Evolutionary conservation across 1,140 invertebrate species (phyloP), one percentile per base, ranked within the genome.

Genomic region (Aricia agestis): DNA sequence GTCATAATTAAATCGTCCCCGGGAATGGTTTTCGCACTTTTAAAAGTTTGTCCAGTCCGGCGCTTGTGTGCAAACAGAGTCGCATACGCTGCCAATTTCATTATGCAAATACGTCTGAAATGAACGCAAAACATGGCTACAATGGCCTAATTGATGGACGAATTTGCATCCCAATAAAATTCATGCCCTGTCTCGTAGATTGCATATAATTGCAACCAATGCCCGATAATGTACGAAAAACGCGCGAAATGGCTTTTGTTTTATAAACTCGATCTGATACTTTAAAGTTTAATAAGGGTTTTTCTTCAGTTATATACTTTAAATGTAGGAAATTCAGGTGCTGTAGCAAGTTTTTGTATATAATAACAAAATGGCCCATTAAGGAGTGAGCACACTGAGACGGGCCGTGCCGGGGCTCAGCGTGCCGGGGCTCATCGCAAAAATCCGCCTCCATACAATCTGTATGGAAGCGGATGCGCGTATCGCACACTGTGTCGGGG

Each of bases 101-200:
- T 84, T 83, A 84, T 84, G 80, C 75, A 84, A 83, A 86, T 82
- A 76, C 71, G 68, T 77, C 78, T 80, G 76, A 81, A 86, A 82
- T 76, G 78, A 78, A 78, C 78, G 76, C 68, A 76, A 76, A 80
- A 82, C 80, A 80, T 72, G 76, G 58, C 75, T 75, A 78, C 71
- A 73, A 69, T 71, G 70, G 73, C 74, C 74, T 84, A 85, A 86
- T 82, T 84, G 81, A 83, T 81, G 82, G 83, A 74, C 72, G 77
- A 81, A 85, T 85, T 84, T 82, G 80, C 81, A 82, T 83, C 72
- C 74, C 81, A 82, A 86, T 82, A 82, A 85, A 79, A 80, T 77
- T 71, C 70, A 75, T 74, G 67, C 72, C 66, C 72, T 72, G 67
- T 77, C 68, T 70, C 71, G 76, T 74, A 81, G 69, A 80, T 74